Evolutionary conservation across 2,113 vertebrate genomes (phyloP), one percentile per base, ranked within the genome.

Genomic region (Elephas maximus): DNA sequence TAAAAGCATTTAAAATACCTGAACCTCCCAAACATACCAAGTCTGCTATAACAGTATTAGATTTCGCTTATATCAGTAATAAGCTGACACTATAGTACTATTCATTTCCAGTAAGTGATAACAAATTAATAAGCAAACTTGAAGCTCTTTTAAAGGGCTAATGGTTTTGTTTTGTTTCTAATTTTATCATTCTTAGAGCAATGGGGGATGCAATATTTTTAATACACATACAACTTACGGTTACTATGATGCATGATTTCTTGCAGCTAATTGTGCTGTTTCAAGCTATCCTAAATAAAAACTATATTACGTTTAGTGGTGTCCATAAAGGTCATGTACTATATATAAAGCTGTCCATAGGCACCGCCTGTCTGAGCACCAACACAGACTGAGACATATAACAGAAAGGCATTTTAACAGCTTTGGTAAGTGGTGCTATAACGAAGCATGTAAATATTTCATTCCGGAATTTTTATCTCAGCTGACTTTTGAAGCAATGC

Each of bases 361-460:
- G 95, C 83, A 26, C 44, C 51, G 57, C 83, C 69, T 84, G 93
- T 73, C 37, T 73, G 51, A 78, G 51, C 28, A 69, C 87, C 79
- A 91, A 88, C 93, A 71, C 65, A 80, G 93, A 79, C 89, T 87
- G 41, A 93, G 92, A 97, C 95, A 97, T 92, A 97, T 81, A 97
- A 93, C 96, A 97, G 96, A 92, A 94, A 93, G 96, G 77, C 94
- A 92, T 94, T 97, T 97, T 97, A 96, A 97, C 23, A 79, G 95
- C 96, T 93, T 96, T n/a, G 41, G 90, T 95, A 96, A 97, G 88
- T 96, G 96, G 92, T 92, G 63, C 80, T 95, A 90, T 96, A 95
- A 97, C 90, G 77, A 95, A 97, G 88, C 67, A 93, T 60, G 62
- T 97, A 97, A 98, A 97, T 94, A 96, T 88, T 97, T 97, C 96